A percentile compares a stretch with the other conserved stretches of the same genome.
Evolutionary conservation across 2,797 vertebrate genomes (phyloP).

Genomic region (Lepilemur ruficaudatus): DNA sequence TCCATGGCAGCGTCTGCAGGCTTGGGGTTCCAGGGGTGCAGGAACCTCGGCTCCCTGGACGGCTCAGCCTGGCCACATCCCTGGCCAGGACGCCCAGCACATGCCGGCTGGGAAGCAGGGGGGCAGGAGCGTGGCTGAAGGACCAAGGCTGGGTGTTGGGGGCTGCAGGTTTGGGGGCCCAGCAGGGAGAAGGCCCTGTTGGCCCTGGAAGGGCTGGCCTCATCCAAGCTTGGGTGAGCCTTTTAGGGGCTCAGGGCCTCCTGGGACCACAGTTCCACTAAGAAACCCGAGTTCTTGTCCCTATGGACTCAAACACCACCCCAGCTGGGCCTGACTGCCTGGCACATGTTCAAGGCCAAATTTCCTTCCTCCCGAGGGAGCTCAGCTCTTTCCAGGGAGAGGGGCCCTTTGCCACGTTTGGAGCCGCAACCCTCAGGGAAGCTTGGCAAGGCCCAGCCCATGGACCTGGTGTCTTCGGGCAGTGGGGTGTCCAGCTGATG

Average conservation of each 20-base stretch:
- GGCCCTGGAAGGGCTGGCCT: not conserved
- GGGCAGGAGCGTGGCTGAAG: not conserved
- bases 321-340: not conserved
- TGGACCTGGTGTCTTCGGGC: not conserved
- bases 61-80: not conserved
- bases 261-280: not conserved
- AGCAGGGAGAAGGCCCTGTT: not conserved
- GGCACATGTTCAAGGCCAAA: conserved; percentile 52
- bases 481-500: not conserved
- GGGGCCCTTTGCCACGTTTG: conserved; percentile 8
- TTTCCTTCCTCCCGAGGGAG: conserved; percentile 53
- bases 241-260: not conserved
- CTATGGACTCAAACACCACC: not conserved
- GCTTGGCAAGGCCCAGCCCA: not conserved
- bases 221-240: not conserved
- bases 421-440: not conserved
- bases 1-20: not conserved
- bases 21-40: not conserved
- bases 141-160: not conserved
- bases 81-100: not conserved
- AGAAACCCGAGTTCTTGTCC: not conserved
- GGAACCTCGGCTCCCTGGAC: not conserved
- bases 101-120: not conserved
- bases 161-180: not conserved
- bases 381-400: conserved; percentile 49